phyloP scores from a whole-genome alignment of 1,140 invertebrate species.

The Phthorimaea operculella region DNA sequence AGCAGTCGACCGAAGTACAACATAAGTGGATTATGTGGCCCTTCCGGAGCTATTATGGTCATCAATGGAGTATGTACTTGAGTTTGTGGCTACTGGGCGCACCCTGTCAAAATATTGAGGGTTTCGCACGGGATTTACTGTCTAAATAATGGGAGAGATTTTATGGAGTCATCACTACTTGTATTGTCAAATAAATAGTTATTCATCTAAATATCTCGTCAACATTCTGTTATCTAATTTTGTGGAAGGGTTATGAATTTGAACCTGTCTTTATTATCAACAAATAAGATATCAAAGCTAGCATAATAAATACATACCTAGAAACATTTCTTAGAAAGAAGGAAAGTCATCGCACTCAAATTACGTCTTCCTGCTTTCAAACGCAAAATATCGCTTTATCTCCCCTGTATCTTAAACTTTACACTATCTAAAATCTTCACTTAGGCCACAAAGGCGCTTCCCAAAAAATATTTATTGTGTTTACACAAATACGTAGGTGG shows the following conservation, averaged over 20 bases:
- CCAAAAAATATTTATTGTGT: constrained; percentile 62
- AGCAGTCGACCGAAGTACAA: not conserved
- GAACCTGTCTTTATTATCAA: no score
- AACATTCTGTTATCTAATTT: no score
- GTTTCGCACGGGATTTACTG: not conserved
- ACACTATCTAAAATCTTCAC: constrained; percentile 34
- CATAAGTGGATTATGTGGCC: not conserved
- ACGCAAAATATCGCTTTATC: constrained; percentile 20
- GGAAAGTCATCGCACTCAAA: constrained; percentile 15
- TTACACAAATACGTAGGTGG: constrained; percentile 62
- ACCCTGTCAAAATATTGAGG: not conserved
- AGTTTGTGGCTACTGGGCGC: not conserved
- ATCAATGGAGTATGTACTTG: not conserved
- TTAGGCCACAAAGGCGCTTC: constrained; percentile 29
- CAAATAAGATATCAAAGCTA: no score
- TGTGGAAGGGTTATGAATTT: no score
- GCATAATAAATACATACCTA: not conserved
- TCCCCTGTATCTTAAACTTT: constrained; percentile 27
- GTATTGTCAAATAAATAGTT: no score
- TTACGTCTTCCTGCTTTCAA: constrained; percentile 16
- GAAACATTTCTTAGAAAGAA: not conserved
- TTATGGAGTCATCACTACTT: not conserved
- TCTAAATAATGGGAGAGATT: not conserved
- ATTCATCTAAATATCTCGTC: no score
- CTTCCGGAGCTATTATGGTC: not conserved